phyloP scores from a whole-genome alignment of 2,113 vertebrate species.

The Lepidothrix coronata region DNA sequence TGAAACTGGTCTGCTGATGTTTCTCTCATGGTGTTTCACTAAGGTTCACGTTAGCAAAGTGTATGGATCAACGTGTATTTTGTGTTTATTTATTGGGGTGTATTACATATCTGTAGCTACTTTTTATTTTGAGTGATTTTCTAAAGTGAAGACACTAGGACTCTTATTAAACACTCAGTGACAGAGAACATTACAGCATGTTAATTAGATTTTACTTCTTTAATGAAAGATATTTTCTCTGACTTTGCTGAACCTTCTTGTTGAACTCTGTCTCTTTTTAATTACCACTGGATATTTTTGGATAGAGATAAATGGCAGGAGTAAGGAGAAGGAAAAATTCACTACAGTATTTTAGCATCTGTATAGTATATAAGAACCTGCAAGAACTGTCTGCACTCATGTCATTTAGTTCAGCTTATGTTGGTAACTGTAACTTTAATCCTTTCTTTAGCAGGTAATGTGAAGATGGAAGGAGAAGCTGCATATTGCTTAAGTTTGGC shows the following conservation, averaged over 20 bases:
- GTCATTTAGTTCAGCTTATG: background rate
- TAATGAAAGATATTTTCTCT: background rate
- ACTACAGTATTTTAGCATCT: background rate
- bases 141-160: background rate
- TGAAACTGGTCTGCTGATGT: background rate
- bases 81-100: background rate
- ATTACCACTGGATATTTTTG: background rate
- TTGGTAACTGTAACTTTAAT: background rate
- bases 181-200: background rate
- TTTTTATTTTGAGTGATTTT: background rate
- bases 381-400: background rate
- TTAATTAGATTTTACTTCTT: background rate
- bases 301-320: background rate
- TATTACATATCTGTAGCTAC: background rate
- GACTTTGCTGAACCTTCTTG: background rate
- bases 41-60: background rate
- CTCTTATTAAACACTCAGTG: background rate
- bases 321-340: background rate
- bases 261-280: background rate
- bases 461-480: slow-evolving; percentile 76
- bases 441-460: slow-evolving; percentile 67
- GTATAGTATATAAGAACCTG: background rate
- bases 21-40: background rate
- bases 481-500: slow-evolving; percentile 78
- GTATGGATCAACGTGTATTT: background rate